These are phyloP conservation scores for Odocoileus virginianus DNA, from an alignment of 2,113 vertebrate species.

Conservation along the genomic window DNA sequence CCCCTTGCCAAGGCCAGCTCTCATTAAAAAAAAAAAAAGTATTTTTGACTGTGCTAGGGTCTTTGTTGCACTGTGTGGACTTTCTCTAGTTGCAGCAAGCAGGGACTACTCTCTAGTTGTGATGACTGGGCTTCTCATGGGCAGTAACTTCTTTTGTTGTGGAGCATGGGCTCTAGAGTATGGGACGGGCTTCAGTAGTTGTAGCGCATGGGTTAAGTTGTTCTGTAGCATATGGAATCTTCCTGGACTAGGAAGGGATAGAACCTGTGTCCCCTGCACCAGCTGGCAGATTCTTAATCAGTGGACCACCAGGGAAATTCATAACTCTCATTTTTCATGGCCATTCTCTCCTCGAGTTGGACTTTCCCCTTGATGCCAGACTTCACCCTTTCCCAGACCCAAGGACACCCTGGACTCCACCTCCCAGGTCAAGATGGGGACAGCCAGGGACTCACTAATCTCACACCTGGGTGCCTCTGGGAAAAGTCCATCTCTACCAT, in stretches of 20 bases:
- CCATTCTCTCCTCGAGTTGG: neutral
- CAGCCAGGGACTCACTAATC: neutral
- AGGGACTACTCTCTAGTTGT: neutral
- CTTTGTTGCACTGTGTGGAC: neutral
- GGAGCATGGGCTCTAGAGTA: neutral
- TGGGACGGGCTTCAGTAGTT: neutral
- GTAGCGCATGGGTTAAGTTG: neutral
- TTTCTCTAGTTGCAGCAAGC: neutral
- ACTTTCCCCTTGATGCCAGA: neutral
- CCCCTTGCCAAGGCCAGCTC: neutral
- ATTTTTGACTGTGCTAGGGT: neutral
- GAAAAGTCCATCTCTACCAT: neutral
- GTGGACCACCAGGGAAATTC: neutral
- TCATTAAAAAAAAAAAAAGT: neutral
- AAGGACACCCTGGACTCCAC: neutral
- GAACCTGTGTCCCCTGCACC: neutral
- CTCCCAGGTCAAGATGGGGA: neutral
- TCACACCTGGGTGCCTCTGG: neutral
- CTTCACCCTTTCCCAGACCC: neutral
- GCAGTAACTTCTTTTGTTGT: neutral
- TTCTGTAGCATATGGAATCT: neutral
- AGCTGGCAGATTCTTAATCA: neutral
- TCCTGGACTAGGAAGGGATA: neutral
- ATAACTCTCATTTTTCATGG: neutral
- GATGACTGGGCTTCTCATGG: neutral